Base-by-base conservation (phyloP, 2,797 vertebrate genomes). In the Peromyscus aztecus region DNA sequence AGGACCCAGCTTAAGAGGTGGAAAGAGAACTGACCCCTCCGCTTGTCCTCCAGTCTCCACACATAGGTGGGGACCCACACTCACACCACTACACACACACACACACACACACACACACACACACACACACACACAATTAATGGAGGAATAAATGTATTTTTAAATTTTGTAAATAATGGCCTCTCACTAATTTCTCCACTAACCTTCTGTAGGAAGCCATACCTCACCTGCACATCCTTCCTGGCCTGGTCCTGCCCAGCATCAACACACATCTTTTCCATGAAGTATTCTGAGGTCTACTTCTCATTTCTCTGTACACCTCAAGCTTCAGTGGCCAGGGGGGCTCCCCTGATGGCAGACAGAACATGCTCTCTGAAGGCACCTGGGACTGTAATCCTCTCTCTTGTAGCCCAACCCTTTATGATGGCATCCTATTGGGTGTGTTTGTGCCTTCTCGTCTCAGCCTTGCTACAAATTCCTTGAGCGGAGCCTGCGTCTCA, bases 371-470 rank as follows among this genome's bases (percentile, higher is more conserved):
- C 84, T 81, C 52, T 77, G 55, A 84, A 78, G 73, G 67, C 9
- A 17, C 17, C 13, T 73, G 63, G 1, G 17, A 23, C 61, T 69
- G 27, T 23, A n/a, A 80, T 52, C 55, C 19, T 92, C 92, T 97
- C 24, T 89, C 16, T 75, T 90, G 34, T 40, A 75, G 78, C 59
- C 81, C 88, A 91, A 76, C 81, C 63, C 82, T 94, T 83, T 43
- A 57, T 82, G 82, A 80, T n/a, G 49, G 71, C 67, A 75, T 88
- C 37, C 61, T 11, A 73, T 92, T 91, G 90, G 57, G 23, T 43
- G 21, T 27, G 0, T 96, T 94, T 34, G 2, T 78, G 21, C 61
- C 69, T 77, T 67, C 67, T 75, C 84, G 96, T 86, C 49, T 63
- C 27, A 65, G 65, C 63, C 59, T 63, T 24, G 21, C 24, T 86